Evolutionary conservation across 2,797 vertebrate species (phyloP).

Genomic region (Chrysolophus pictus): DNA sequence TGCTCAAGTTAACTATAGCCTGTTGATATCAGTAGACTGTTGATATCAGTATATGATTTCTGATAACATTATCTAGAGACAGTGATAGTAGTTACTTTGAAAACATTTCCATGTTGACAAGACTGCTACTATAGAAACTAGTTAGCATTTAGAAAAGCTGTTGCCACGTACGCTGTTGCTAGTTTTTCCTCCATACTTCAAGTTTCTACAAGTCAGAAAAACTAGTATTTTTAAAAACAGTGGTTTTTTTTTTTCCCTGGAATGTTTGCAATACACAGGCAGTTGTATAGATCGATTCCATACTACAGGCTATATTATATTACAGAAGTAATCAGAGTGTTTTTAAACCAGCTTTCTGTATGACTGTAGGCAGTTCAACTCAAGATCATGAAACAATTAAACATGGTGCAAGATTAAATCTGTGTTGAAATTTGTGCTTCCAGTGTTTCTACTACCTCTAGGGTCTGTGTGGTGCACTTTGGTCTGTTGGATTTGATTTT

Average conservation of each 20-base stretch:
- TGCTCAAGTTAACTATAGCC: neutral
- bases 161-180: neutral
- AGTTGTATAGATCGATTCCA: neutral
- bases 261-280: neutral
- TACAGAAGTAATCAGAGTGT: neutral
- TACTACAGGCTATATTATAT: neutral
- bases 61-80: neutral
- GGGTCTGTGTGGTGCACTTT: neutral
- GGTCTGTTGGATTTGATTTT: rapidly evolving
- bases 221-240: neutral
- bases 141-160: neutral
- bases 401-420: neutral
- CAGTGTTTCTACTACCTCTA: neutral
- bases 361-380: neutral
- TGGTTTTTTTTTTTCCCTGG: neutral
- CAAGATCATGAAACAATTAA: neutral
- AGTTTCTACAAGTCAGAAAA: neutral
- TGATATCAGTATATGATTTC: neutral
- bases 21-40: neutral
- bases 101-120: neutral
- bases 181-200: neutral
- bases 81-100: neutral
- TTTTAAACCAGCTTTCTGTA: neutral
- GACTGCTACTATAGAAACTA: neutral
- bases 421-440: neutral